Evolutionary conservation across 2,888 invertebrate genomes (phyloP).

Genomic region (Serripes groenlandicus): DNA sequence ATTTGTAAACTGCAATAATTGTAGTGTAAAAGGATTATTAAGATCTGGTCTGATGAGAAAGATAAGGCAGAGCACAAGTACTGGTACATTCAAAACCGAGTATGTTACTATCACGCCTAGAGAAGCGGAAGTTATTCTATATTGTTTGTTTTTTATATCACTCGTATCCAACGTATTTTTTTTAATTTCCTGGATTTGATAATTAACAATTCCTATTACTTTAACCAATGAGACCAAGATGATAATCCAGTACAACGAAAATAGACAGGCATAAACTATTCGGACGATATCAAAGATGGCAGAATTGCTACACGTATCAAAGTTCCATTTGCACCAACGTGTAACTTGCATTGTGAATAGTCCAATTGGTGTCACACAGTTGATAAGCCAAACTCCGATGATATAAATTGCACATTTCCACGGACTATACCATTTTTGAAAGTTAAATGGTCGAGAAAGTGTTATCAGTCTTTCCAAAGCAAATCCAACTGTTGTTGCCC

Average conservation of each 20-base stretch:
- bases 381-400: neutral
- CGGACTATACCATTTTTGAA: neutral
- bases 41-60: neutral
- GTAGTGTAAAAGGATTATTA: neutral
- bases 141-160: neutral
- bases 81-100: neutral
- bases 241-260: neutral
- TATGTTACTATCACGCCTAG: neutral
- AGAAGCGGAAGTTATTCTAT: neutral
- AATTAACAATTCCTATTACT: neutral
- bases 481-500: neutral
- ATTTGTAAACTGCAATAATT: neutral
- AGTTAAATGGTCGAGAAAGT: neutral
- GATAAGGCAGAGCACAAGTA: neutral
- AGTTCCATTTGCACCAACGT: neutral
- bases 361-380: neutral
- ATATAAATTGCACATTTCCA: neutral
- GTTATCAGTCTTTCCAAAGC: constrained; percentile 3
- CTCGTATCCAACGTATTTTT: neutral
- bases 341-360: neutral
- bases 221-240: neutral
- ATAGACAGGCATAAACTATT: neutral
- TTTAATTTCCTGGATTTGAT: neutral
- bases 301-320: neutral
- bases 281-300: neutral